A percentile compares a stretch with the other conserved stretches of the same genome.
These are phyloP conservation scores for Chionodraco myersi DNA, from an alignment of 2,113 vertebrate genomes.

Conservation along the genomic window DNA sequence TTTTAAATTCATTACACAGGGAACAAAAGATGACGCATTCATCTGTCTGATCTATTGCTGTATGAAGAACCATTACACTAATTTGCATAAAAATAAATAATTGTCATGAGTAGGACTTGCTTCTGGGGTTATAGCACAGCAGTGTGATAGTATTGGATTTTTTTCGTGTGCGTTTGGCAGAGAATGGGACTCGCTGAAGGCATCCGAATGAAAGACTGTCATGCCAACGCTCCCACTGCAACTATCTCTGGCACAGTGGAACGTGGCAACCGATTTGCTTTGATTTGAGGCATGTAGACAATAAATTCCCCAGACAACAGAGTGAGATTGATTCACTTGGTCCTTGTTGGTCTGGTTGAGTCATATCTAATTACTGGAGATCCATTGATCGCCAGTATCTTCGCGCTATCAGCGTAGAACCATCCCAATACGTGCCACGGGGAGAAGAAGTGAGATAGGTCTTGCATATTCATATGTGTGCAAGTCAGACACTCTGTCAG, in stretches of 20 bases:
- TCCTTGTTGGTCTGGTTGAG: conserved; percentile 26
- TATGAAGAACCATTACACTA: conserved; percentile 18
- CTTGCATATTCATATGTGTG: conserved; percentile 56
- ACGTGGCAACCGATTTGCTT: conserved; percentile 29
- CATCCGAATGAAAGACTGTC: conserved; percentile 30
- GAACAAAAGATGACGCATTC: background rate
- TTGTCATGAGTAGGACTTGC: conserved; percentile 19
- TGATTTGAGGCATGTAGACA: conserved; percentile 32
- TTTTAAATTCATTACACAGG: conserved; percentile 24
- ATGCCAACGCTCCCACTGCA: background rate
- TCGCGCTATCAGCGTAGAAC: conserved; percentile 15
- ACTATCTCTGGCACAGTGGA: conserved; percentile 4
- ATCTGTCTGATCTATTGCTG: conserved; percentile 7
- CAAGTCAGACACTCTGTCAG: conserved; percentile 42
- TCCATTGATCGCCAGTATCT: conserved; percentile 34
- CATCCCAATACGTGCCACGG: background rate
- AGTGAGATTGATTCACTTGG: conserved; percentile 35
- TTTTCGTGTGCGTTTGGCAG: background rate
- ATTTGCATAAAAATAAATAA: conserved; percentile 17
- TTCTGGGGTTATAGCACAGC: conserved; percentile 16
- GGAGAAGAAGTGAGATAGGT: conserved; percentile 10
- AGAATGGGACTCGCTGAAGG: conserved; percentile 12
- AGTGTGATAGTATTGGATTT: background rate
- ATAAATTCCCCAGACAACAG: conserved; percentile 14
- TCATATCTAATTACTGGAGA: conserved; percentile 49